Conservation (phyloP, 2,888 invertebrate species). For the Ectemnius continuus region DNA sequence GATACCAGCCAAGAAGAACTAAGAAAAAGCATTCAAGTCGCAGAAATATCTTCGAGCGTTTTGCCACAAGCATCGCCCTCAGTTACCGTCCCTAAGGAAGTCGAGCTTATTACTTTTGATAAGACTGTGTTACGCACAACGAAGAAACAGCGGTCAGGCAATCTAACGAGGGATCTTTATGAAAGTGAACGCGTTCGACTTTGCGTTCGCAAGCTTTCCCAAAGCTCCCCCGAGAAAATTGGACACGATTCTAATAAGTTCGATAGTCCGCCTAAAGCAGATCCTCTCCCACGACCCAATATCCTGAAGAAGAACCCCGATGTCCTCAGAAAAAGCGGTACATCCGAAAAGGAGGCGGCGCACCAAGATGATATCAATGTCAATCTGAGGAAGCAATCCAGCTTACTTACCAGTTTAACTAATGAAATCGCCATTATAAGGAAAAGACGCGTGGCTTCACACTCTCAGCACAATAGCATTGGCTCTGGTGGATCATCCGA, state of each 20-base stretch:
- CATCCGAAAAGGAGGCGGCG: too few relatives aligned
- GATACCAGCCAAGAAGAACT: constrained; percentile 7
- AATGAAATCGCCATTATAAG: constrained; percentile 26
- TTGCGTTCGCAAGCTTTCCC: not conserved
- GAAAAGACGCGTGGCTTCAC: constrained; percentile 34
- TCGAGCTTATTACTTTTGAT: not conserved
- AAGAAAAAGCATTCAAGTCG: constrained; percentile 67
- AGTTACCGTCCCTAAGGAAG: constrained; percentile 16
- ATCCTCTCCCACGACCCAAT: too few relatives aligned
- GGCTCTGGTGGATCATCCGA: constrained; percentile 24
- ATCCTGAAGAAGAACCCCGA: too few relatives aligned
- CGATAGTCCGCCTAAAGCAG: too few relatives aligned
- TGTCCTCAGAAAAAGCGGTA: too few relatives aligned
- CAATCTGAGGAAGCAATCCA: constrained; percentile 36
- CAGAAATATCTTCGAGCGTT: constrained; percentile 71
- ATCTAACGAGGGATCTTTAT: not conserved
- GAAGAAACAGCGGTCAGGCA: not conserved
- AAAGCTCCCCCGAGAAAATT: too few relatives aligned
- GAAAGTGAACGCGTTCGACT: not conserved
- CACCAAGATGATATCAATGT: too few relatives aligned
- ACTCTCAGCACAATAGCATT: constrained; percentile 27
- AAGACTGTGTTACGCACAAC: constrained; percentile 2
- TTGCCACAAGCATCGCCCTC: constrained; percentile 50
- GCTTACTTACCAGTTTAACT: constrained; percentile 37
- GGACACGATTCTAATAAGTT: too few relatives aligned